These are phyloP conservation scores for Machaerirhynchus nigripectus DNA, from an alignment of 2,113 vertebrate genomes.

Conservation along the genomic window DNA sequence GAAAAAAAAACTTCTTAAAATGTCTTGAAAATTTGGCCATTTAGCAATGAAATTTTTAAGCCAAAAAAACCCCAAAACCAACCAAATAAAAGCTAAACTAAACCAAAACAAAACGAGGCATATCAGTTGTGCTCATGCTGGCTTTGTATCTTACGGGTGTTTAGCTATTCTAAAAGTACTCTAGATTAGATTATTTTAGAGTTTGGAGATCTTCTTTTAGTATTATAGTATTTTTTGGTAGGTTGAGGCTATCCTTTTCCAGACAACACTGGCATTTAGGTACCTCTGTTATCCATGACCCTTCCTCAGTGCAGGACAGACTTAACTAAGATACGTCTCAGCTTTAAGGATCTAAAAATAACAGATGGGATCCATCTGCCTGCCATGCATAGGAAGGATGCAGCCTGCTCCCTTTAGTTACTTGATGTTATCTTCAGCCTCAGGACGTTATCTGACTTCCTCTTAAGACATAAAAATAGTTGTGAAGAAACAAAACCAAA, in stretches of 20 bases:
- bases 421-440: conserved; percentile 1
- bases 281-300: not conserved
- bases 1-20: not conserved
- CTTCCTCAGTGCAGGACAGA: not conserved
- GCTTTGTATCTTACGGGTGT: not conserved
- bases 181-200: not conserved
- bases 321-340: not conserved
- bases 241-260: not conserved
- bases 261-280: not conserved
- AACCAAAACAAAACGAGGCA: not conserved
- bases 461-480: not conserved
- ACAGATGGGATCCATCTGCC: not conserved
- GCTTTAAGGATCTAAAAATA: not conserved
- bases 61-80: not conserved
- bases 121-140: not conserved
- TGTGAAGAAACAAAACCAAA: not conserved
- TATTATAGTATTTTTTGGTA: not conserved
- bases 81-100: not conserved
- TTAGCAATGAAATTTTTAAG: not conserved
- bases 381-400: not conserved
- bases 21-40: not conserved
- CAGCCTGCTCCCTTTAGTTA: not conserved
- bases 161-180: not conserved
- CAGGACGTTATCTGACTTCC: not conserved
- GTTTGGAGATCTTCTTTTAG: not conserved